A percentile compares a stretch with the other conserved stretches of the same genome.
phyloP scores from a whole-genome alignment of 2,888 invertebrate genomes.

The Hecatera dysodea region DNA sequence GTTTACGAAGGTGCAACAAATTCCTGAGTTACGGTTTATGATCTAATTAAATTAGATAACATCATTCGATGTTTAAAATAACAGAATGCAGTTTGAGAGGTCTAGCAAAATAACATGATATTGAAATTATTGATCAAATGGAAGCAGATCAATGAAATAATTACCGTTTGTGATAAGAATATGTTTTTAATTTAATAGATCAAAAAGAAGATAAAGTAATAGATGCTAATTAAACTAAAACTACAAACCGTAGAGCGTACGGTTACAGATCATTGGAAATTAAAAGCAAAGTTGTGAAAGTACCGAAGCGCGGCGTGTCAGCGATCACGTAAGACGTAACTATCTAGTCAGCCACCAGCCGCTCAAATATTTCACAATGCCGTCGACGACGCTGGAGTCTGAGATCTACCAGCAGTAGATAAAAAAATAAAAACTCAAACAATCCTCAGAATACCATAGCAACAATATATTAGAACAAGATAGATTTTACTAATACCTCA shows the following conservation, averaged over 20 bases:
- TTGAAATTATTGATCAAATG: not conserved
- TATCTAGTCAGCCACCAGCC: conserved; percentile 21
- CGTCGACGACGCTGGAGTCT: not conserved
- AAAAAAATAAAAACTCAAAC: not conserved
- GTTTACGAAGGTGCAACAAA: conserved; percentile 43
- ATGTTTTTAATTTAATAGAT: not conserved
- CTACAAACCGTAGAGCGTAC: conserved; percentile 12
- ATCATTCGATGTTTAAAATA: conserved; percentile 10
- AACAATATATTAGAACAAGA: conserved; percentile 4
- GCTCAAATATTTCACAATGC: conserved; percentile 52
- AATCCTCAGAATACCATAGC: not conserved
- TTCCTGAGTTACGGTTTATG: conserved; percentile 15
- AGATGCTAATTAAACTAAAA: conserved; percentile 12
- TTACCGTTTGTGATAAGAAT: not conserved
- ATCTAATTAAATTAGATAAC: conserved; percentile 15
- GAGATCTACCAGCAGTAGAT: not conserved
- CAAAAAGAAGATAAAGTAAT: not conserved
- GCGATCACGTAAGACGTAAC: conserved; percentile 54
- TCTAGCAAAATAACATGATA: not conserved
- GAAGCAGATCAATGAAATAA: not conserved
- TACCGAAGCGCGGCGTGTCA: conserved; percentile 44
- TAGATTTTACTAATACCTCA: not conserved
- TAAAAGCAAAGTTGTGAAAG: conserved; percentile 56
- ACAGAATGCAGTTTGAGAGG: not conserved
- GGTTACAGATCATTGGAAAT: conserved; percentile 46